Conservation (phyloP, 2,797 vertebrate species). For the Okamejei kenojei region DNA sequence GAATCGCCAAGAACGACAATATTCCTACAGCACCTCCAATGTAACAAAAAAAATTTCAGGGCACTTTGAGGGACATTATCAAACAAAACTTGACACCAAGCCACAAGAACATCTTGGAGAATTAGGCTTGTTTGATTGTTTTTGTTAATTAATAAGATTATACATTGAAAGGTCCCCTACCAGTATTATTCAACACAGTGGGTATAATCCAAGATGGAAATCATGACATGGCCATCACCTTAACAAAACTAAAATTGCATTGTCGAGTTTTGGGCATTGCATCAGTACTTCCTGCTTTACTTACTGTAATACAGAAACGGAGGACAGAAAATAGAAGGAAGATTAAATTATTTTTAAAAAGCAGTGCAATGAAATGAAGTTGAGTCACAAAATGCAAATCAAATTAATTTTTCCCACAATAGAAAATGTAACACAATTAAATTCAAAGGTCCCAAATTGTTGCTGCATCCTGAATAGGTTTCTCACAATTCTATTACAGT, state of each 20-base stretch:
- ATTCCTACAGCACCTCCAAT: too few relatives aligned
- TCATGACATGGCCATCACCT: background rate
- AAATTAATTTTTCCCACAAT: conserved; percentile 2
- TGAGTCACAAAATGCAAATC: background rate
- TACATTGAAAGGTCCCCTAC: background rate
- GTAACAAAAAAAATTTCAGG: too few relatives aligned
- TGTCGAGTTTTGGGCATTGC: background rate
- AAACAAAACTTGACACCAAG: too few relatives aligned
- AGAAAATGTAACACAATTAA: conserved; percentile 5
- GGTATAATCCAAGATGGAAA: background rate
- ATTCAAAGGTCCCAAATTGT: background rate
- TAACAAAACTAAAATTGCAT: background rate
- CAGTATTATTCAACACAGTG: background rate
- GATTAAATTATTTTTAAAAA: background rate
- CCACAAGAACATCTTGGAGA: too few relatives aligned
- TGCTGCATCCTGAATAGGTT: background rate
- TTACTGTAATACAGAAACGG: background rate
- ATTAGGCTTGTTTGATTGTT: background rate
- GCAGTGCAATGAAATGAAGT: background rate
- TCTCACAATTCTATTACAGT: conserved; percentile 27
- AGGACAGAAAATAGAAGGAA: background rate
- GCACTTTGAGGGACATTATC: too few relatives aligned
- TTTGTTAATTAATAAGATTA: background rate
- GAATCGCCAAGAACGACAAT: background rate
- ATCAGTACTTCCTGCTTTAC: background rate